Percentiles rank a stretch among this genome's conserved stretches.
Evolutionary conservation across 30 jellyfish, hydroid and myxozoan genomes (phyloP).

Genomic region (Cassiopea andromeda): DNA sequence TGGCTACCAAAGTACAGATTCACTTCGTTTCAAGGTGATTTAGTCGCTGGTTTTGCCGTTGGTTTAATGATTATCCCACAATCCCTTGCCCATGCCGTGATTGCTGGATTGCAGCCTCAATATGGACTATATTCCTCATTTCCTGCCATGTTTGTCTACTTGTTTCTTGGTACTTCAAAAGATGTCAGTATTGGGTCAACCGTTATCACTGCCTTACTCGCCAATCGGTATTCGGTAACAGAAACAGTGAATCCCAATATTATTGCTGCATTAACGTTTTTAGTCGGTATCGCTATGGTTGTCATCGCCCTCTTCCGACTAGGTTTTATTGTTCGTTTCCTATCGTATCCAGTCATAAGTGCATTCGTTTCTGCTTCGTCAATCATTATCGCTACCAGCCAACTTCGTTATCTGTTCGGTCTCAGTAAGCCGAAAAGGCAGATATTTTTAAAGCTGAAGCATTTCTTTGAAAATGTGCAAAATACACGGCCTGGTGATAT

Average conservation of each 20-base stretch:
- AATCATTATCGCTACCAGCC: constrained; percentile 64
- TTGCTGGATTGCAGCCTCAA: constrained; percentile 86
- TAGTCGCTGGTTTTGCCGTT: constrained; percentile 77
- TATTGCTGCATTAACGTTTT: constrained; percentile 78
- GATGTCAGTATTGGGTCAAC: constrained; percentile 88
- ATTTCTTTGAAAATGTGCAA: constrained; percentile 57
- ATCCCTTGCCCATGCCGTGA: constrained; percentile 77
- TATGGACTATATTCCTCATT: constrained; percentile 82
- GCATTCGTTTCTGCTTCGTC: constrained; percentile 95
- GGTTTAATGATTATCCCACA: constrained; percentile 87
- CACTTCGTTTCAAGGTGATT: constrained; percentile 58
- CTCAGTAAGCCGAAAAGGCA: constrained; percentile 57
- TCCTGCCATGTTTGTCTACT: constrained; percentile 78
- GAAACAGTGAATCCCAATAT: constrained; percentile 42
- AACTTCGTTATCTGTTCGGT: constrained; percentile 82
- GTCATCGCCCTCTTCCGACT: constrained; percentile 75
- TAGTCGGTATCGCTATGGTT: constrained; percentile 73
- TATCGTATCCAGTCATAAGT: constrained; percentile 85
- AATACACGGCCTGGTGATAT: constrained; percentile 75
- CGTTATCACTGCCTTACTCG: constrained; percentile 80
- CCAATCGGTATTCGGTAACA: constrained; percentile 61
- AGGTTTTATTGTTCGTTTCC: constrained; percentile 75
- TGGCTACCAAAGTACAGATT: constrained; percentile 81
- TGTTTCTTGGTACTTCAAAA: constrained; percentile 77
- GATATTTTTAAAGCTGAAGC: constrained; percentile 37